Percentiles rank a stretch among this genome's conserved stretches.
phyloP scores from a whole-genome alignment of 53 echinoderm and acorn worm species.

The Antedon mediterranea region DNA sequence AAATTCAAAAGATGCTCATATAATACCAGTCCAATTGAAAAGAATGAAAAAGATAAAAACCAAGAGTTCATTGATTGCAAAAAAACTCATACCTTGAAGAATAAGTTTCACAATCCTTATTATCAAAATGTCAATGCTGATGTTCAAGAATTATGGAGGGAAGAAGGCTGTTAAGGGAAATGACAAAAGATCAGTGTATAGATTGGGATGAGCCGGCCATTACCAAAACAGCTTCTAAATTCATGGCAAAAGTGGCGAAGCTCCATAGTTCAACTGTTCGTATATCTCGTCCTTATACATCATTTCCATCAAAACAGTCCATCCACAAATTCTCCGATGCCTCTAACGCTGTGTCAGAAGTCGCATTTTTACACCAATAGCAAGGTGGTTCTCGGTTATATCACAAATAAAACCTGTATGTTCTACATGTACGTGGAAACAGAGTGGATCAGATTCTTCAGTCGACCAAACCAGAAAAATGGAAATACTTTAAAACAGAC shows the following conservation, averaged over 20 bases:
- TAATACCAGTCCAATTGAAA: too few relatives aligned
- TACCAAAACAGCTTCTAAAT: conserved; percentile 13
- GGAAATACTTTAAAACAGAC: not conserved
- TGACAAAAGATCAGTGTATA: not conserved
- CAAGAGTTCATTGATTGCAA: too few relatives aligned
- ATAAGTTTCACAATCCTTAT: too few relatives aligned
- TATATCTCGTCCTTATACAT: conserved; percentile 23
- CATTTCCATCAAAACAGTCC: conserved; percentile 14
- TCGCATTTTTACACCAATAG: not conserved
- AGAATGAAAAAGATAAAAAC: too few relatives aligned
- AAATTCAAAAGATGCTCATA: too few relatives aligned
- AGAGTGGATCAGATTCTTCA: not conserved
- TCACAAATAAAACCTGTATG: not conserved
- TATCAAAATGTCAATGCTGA: too few relatives aligned
- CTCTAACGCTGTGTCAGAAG: conserved; percentile 9
- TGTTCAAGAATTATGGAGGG: not conserved
- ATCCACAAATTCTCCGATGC: not conserved
- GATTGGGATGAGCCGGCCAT: not conserved
- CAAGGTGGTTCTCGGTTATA: not conserved
- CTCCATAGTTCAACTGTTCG: conserved; percentile 22
- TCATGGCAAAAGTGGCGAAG: conserved; percentile 35
- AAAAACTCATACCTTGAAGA: too few relatives aligned
- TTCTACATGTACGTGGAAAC: not conserved
- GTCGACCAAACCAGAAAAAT: not conserved
- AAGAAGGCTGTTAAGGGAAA: not conserved